These are phyloP conservation scores for Petrocephalus sullivani DNA, from an alignment of 2,797 vertebrate genomes.

Conservation along the genomic window DNA sequence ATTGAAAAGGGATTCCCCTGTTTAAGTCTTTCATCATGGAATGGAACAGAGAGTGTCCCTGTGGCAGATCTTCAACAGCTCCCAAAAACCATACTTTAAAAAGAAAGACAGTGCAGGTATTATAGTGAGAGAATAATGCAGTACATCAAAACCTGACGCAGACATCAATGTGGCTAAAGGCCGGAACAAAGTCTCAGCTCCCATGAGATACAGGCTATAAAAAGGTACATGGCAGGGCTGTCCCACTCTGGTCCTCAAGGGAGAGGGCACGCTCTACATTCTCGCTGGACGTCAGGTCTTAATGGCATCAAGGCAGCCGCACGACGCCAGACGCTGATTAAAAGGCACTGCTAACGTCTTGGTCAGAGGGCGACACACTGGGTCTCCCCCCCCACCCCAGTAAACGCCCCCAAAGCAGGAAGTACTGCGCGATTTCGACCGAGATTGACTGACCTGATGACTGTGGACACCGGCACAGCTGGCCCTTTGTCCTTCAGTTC, in stretches of 20 bases:
- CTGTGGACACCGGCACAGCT: slow-evolving; percentile 49
- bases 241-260: not conserved
- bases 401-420: not conserved
- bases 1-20: not conserved
- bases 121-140: not conserved
- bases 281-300: not conserved
- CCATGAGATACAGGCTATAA: not conserved
- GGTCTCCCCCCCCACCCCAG: not conserved
- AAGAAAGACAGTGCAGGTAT: not conserved
- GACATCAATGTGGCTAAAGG: slow-evolving; percentile 3
- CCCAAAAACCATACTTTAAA: not conserved
- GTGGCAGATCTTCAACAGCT: not conserved
- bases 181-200: not conserved
- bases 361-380: not conserved
- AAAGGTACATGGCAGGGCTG: not conserved
- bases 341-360: not conserved
- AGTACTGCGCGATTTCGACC: not conserved
- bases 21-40: not conserved
- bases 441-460: slow-evolving; percentile 65
- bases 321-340: not conserved
- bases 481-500: slow-evolving; percentile 70
- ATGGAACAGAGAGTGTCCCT: not conserved
- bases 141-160: not conserved
- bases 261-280: not conserved
- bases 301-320: not conserved